Base-by-base conservation (phyloP, 2,797 vertebrate genomes). In the Myotis pilosus region DNA sequence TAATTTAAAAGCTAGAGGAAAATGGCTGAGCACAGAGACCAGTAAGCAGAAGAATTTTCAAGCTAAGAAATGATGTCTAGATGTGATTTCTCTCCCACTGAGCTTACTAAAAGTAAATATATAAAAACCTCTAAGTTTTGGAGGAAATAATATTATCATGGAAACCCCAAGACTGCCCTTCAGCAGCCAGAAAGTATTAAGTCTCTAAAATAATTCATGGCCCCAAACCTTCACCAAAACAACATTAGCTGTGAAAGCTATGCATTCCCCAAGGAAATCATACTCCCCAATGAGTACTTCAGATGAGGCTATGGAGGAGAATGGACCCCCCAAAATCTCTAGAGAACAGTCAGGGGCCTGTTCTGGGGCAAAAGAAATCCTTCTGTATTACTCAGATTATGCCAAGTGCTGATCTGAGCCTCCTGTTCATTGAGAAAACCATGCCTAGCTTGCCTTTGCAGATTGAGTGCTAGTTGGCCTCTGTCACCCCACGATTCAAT, bases 1-100 rank as follows among this genome's bases (percentile, higher is more conserved):
- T 95, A 94, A 94, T 87, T 95, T 92, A 92, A 92, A 87, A 69
- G 74, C 38, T 62, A 88, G 84, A 96, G 53, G 57, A 92, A 95
- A 83, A 88, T 36, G 33, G 41, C 92, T 93, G 69, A 87, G 49
- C 68, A 92, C 41, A 89, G 69, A 91, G 51, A 23, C 68, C 55
- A 85, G 87, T 82, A 84, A 84, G 25, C 25, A 79, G 38, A 86
- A 36, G 20, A 93, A 86, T 79, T 92, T 89, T 81, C 87, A 86
- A 64, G 44, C 62, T 74, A 62, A 72, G 28, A 93, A 95, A 81
- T 33, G 74, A 68, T 82, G n/a, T 78, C 19, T 72, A 94, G n/a
- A 93, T 95, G 49, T 89, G 60, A 36, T 55, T 97, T 94, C 80
- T 83, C 16, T n/a, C 28, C 66, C 47, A 62, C 2, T 8, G n/a